phyloP scores from a whole-genome alignment of 2,888 invertebrate species.

The Drosophila sordidula region DNA sequence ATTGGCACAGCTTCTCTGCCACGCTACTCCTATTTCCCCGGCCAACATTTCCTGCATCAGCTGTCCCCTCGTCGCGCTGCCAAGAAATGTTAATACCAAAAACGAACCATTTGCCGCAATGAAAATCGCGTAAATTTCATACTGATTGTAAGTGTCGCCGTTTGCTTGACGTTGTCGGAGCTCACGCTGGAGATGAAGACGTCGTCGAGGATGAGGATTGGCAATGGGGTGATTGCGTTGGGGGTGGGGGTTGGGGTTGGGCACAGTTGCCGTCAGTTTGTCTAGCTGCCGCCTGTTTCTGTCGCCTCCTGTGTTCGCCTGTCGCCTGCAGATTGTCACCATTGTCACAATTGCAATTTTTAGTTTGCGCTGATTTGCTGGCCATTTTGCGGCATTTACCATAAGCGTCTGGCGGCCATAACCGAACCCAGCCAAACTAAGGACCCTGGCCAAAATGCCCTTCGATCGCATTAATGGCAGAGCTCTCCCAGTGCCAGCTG shows the following conservation, averaged over 20 bases:
- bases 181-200: conserved; percentile 47
- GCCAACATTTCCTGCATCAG: conserved; percentile 43
- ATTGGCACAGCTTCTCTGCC: conserved; percentile 67
- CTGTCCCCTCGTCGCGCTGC: conserved; percentile 26
- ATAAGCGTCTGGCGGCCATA: conserved; percentile 46
- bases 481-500: conserved; percentile 63
- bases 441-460: conserved; percentile 61
- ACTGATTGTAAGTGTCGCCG: conserved; percentile 81
- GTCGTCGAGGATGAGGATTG: conserved; percentile 24
- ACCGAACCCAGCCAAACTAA: conserved; percentile 16
- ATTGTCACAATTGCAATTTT: conserved; percentile 81
- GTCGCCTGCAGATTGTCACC: conserved; percentile 81
- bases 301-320: conserved; percentile 40
- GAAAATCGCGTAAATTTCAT: conserved; percentile 81
- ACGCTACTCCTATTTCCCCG: conserved; percentile 23
- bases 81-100: conserved; percentile 81
- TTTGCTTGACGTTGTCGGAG: conserved; percentile 64
- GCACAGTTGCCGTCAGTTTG: conserved; percentile 68
- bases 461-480: conserved; percentile 71
- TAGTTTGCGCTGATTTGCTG: conserved; percentile 71
- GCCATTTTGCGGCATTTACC: conserved; percentile 76
- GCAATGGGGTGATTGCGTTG: neutral
- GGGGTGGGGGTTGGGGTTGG: conserved; percentile 11
- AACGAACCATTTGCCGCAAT: conserved; percentile 80
- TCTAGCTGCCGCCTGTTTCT: conserved; percentile 45